Evolutionary conservation across 1,140 invertebrate genomes (phyloP).

Genomic region (Leptestheria dahalacensis): DNA sequence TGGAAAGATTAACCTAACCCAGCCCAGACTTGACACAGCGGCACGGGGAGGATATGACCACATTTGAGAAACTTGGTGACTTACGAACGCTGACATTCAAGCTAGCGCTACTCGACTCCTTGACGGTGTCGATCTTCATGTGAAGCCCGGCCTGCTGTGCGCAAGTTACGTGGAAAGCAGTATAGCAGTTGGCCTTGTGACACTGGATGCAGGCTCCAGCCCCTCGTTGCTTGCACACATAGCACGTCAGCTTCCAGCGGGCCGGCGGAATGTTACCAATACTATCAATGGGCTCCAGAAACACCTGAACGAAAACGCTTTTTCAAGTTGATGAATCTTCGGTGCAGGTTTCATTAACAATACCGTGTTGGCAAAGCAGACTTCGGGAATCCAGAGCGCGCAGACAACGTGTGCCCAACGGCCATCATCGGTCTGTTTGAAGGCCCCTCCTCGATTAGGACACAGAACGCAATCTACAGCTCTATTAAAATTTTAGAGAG

Average conservation of each 20-base stretch:
- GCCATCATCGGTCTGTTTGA: conserved; percentile 92
- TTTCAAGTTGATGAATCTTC: not conserved
- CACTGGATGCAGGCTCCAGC: conserved; percentile 97
- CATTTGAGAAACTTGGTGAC: not conserved
- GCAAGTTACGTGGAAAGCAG: conserved; percentile 96
- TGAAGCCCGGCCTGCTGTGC: conserved; percentile 85
- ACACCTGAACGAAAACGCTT: conserved; percentile 36
- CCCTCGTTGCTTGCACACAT: conserved; percentile 86
- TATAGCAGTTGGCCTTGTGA: conserved; percentile 88
- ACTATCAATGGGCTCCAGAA: conserved; percentile 92
- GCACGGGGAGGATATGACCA: no score
- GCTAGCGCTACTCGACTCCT: conserved; percentile 47
- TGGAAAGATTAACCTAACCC: no score
- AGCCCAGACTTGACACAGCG: no score
- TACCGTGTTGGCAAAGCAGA: conserved; percentile 87
- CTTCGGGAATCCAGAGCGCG: conserved; percentile 97
- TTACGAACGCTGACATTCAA: conserved; percentile 45
- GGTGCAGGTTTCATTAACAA: no score
- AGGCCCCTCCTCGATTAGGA: conserved; percentile 94
- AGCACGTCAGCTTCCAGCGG: conserved; percentile 87
- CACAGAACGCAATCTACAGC: conserved; percentile 94
- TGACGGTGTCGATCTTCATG: conserved; percentile 92
- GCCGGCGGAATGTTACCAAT: conserved; percentile 90
- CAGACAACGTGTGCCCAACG: conserved; percentile 98
- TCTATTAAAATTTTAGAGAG: conserved; percentile 26